Evolutionary conservation across 1,140 invertebrate species (phyloP).

Genomic region (Pseudomyrmex sp.): DNA sequence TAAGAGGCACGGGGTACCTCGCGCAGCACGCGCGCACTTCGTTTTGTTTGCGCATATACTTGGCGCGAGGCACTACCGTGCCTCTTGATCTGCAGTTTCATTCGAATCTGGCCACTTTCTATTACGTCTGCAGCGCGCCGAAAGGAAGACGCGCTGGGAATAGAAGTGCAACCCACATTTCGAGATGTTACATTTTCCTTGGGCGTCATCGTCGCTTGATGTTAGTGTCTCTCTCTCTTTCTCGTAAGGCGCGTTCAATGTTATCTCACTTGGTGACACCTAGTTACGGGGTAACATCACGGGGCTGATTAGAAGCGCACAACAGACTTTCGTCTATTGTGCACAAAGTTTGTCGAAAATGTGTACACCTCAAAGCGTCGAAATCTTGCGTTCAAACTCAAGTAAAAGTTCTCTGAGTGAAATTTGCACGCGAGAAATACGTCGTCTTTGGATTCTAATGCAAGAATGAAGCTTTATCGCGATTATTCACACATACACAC

Average conservation of each 20-base stretch:
- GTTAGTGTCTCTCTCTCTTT: constrained; percentile 10
- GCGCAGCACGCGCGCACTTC: too few relatives aligned
- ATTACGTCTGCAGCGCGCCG: constrained; percentile 55
- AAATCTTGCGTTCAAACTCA: background rate
- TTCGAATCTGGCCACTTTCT: constrained; percentile 54
- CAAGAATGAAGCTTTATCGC: background rate
- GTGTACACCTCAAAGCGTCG: background rate
- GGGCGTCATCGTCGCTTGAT: background rate
- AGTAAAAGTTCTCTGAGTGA: too few relatives aligned
- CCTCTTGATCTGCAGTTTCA: constrained; percentile 65
- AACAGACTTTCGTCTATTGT: constrained; percentile 17
- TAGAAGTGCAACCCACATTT: constrained; percentile 53
- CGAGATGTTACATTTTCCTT: constrained; percentile 56
- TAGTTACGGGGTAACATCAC: constrained; percentile 31
- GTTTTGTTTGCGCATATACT: too few relatives aligned
- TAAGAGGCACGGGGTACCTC: too few relatives aligned
- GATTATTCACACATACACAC: constrained; percentile 1
- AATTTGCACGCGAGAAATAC: background rate
- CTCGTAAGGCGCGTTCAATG: constrained; percentile 47
- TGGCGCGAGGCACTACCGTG: too few relatives aligned
- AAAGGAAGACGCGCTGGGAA: constrained; percentile 51
- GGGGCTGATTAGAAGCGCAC: constrained; percentile 43
- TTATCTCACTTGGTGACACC: constrained; percentile 54
- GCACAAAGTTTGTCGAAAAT: constrained; percentile 24
- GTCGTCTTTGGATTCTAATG: background rate